Base-by-base conservation (phyloP, 2,113 vertebrate species). In the Halcyon senegalensis region DNA sequence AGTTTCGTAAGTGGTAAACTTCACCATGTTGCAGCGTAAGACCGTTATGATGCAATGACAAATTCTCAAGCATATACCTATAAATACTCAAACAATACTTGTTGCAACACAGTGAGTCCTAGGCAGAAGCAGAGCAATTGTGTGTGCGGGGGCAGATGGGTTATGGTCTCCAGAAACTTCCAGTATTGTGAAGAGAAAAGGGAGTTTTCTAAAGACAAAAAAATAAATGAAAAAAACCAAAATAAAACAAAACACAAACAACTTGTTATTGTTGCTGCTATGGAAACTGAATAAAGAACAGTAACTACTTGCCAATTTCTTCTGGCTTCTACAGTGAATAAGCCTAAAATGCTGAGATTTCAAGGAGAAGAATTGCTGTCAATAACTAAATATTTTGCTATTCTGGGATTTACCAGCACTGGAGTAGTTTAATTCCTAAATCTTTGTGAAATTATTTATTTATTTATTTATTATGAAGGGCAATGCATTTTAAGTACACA, bases 211-310 rank as follows among this genome's bases (percentile, higher is more conserved):
- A 77, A 78, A 86, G 35, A 53, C 17, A 14, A 87, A 85, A 86
- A 46, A 53, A 53, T 8, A 58, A n/a, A 48, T 35, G 62, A 19
- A 28, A 77, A 72, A 62, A 62, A 63, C 5, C 23, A 51, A 33
- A 31, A 18, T 16, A 30, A 51, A 19, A 5, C 0, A 39, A 48
- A 33, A 18, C 15, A 3, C 31, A 62, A 44, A 24, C 17, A 88
- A 53, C 8, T 73, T 83, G 50, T 78, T 95, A 51, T 73, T 76
- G 62, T 41, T 83, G 91, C 63, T 96, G 67, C 95, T 83, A 96
- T 95, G 91, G 95, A 87, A 96, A 97, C 93, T 8, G 77, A 94
- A 94, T 81, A 91, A 94, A 76, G 89, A 76, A 63, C 43, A 89
- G 62, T 73, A 87, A 91, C 48, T 64, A 76, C 89, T 78, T 68